These are phyloP conservation scores for Calameuta idolon DNA, from an alignment of 2,888 invertebrate species.

Conservation along the genomic window DNA sequence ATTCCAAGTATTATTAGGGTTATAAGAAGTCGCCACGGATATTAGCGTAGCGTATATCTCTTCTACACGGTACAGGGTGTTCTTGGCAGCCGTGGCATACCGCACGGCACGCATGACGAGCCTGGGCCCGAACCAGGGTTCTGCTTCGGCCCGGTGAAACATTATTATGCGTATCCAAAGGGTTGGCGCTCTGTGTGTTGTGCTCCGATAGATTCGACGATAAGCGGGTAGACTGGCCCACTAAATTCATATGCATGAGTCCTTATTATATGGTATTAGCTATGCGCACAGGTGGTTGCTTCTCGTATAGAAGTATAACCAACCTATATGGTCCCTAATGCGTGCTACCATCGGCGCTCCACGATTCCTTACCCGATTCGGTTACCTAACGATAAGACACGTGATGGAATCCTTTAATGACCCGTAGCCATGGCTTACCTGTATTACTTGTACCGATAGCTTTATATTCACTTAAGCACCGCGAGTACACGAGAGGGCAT, in stretches of 20 bases:
- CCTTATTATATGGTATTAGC: slow-evolving; percentile 65
- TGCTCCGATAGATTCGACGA: slow-evolving; percentile 54
- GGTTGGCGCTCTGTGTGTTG: slow-evolving; percentile 42
- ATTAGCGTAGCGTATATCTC: slow-evolving; percentile 14
- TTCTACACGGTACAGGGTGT: neutral
- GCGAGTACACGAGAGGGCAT: neutral
- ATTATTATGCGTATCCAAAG: slow-evolving; percentile 46
- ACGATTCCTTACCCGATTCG: neutral
- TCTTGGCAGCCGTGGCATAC: slow-evolving; percentile 15
- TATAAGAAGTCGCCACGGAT: slow-evolving; percentile 24
- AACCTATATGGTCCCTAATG: neutral
- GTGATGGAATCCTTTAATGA: neutral
- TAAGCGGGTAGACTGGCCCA: slow-evolving; percentile 55
- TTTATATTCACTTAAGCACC: neutral
- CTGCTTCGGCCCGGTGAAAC: slow-evolving; percentile 25
- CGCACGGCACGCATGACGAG: slow-evolving; percentile 28
- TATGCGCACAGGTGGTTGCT: slow-evolving; percentile 66
- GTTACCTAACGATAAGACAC: neutral
- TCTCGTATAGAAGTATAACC: slow-evolving; percentile 31
- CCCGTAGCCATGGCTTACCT: neutral
- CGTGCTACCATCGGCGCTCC: neutral
- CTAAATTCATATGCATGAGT: slow-evolving; percentile 62
- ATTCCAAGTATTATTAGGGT: slow-evolving; percentile 16
- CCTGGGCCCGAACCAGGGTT: slow-evolving; percentile 5
- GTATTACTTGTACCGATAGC: neutral